Base-by-base conservation (phyloP, 2,797 vertebrate genomes). In the Alauda arvensis region DNA sequence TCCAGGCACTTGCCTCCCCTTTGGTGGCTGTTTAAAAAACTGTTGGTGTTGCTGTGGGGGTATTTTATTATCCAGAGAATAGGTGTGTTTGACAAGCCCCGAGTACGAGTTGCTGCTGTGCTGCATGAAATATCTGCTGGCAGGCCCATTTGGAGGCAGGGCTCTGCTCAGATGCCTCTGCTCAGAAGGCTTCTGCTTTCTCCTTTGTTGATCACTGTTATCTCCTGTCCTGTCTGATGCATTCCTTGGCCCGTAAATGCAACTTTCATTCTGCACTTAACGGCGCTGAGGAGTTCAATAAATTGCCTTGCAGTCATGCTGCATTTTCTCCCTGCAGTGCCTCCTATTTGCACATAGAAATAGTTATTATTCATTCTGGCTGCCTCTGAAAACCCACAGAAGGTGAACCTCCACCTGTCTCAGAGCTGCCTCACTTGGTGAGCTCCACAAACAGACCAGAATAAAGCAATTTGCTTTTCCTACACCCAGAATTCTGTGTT, bases 51-150 rank as follows among this genome's bases (percentile, higher is more conserved):
- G 87, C 46, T 88, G 60, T 28, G 82, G 18, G 51, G 51, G 40
- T 34, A 8, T 77, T 93, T 85, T 37, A 39, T 91, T 72, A 71
- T 3, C 87, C 55, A 56, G 78, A 68, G 88, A 68, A 77, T 4
- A 62, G 83, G 59, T 60, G 49, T 56, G 25, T 75, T 62, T 89
- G 93, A 91, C 88, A 93, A 62, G 83, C 62, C 76, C 72, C 43
- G 55, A 80, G 57, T 28, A 52, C n/a, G 82, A 82, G 76, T 34
- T 82, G 90, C 77, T 85, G 69, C 68, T 77, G 49, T 67, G 82
- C 85, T 52, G 33, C 49, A 10, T 67, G 88, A 61, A 69, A 61
- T 45, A 76, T 34, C 69, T 80, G 88, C 87, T n/a, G 87, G 62
- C 61, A 51, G 77, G 12, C n/a, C 69, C 51, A 11, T 42, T 25